These are phyloP conservation scores for Agapostemon virescens DNA, from an alignment of 2,888 invertebrate species.

Conservation along the genomic window DNA sequence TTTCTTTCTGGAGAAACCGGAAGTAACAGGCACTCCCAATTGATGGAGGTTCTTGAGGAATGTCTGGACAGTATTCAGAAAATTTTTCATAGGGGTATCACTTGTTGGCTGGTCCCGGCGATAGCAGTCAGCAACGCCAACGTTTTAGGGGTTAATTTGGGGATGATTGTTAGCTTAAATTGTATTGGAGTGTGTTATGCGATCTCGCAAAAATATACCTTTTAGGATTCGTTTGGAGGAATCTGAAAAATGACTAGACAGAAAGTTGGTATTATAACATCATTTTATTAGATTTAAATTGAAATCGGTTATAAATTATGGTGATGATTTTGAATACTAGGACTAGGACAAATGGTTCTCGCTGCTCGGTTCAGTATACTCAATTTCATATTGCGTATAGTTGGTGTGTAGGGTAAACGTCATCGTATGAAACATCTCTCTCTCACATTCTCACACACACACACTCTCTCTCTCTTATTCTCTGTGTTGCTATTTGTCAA, in stretches of 20 bases:
- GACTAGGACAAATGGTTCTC: conserved; percentile 73
- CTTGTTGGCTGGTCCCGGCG: too few relatives aligned
- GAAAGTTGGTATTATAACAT: conserved; percentile 68
- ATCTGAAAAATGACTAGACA: not conserved
- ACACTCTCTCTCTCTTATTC: conserved; percentile 15
- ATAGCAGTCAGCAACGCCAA: too few relatives aligned
- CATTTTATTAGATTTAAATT: conserved; percentile 72
- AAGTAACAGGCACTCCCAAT: too few relatives aligned
- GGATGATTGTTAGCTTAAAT: too few relatives aligned
- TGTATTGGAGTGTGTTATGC: too few relatives aligned
- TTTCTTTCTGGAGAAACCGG: too few relatives aligned
- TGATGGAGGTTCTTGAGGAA: too few relatives aligned
- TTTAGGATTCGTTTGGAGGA: not conserved
- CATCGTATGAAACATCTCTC: conserved; percentile 50
- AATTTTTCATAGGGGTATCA: too few relatives aligned
- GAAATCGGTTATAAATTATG: conserved; percentile 73
- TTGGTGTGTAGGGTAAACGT: conserved; percentile 62
- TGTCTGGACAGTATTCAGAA: too few relatives aligned
- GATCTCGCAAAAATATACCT: not conserved
- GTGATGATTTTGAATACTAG: conserved; percentile 73
- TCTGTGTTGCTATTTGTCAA: conserved; percentile 25
- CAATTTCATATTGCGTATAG: conserved; percentile 66
- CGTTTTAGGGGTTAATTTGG: too few relatives aligned
- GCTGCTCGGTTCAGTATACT: conserved; percentile 67
- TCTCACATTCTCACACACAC: conserved; percentile 1